These are phyloP conservation scores for Pteropus alecto DNA, from an alignment of 2,113 vertebrate genomes.

Conservation along the genomic window DNA sequence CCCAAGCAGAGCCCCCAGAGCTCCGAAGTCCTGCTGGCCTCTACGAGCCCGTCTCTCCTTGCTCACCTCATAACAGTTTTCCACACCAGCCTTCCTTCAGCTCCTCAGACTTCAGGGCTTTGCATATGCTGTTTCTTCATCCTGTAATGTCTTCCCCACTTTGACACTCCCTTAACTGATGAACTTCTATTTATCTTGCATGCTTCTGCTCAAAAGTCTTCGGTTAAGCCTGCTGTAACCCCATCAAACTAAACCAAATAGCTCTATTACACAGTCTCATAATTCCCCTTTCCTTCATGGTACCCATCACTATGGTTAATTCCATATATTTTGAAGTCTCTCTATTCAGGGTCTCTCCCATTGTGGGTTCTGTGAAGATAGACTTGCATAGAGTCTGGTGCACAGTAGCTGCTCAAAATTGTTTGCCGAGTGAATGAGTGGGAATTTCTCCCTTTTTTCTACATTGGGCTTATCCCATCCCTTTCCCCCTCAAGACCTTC, in stretches of 20 bases:
- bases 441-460: background rate
- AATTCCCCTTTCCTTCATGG: background rate
- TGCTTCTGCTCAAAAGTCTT: background rate
- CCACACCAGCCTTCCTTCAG: background rate
- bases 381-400: background rate
- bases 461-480: background rate
- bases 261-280: background rate
- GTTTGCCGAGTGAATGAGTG: background rate
- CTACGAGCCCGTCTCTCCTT: background rate
- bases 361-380: background rate
- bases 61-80: background rate
- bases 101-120: background rate
- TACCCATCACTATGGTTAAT: background rate
- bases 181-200: background rate
- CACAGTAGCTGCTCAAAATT: background rate
- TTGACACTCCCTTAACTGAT: background rate
- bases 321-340: background rate
- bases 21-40: background rate
- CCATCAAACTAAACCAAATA: background rate
- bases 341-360: background rate
- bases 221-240: background rate
- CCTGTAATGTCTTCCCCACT: background rate
- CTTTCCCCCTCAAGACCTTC: background rate
- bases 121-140: background rate
- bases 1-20: background rate